phyloP scores from a whole-genome alignment of 2,888 invertebrate species.

The Scaptomyza polygonia region DNA sequence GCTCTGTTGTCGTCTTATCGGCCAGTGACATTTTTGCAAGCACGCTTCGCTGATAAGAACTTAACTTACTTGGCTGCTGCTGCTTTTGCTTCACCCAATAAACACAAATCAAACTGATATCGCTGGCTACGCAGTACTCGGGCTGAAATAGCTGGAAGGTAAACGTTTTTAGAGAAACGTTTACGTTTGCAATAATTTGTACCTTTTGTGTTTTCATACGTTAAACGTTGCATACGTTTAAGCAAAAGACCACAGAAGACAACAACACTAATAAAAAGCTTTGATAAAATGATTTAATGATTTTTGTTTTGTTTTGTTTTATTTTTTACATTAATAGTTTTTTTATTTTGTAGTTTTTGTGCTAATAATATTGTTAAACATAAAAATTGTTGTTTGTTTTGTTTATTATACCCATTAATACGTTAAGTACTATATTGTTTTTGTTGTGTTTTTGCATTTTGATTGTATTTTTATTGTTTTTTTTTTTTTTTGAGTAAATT shows the following conservation, averaged over 20 bases:
- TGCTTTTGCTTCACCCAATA: conserved; percentile 30
- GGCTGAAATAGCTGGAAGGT: conserved; percentile 46
- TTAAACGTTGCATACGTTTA: conserved; percentile 13
- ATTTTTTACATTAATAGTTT: conserved; percentile 81
- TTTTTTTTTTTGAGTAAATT: conserved; percentile 59
- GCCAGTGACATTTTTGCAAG: conserved; percentile 54
- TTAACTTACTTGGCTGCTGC: conserved; percentile 28
- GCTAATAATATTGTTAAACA: conserved; percentile 78
- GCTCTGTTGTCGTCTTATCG: conserved; percentile 35
- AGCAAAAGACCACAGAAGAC: not conserved
- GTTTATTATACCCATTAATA: conserved; percentile 64
- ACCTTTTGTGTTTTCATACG: conserved; percentile 17
- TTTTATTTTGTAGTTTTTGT: conserved; percentile 77
- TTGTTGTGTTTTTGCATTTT: conserved; percentile 56
- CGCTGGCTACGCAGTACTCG: conserved; percentile 9
- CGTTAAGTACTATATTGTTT: conserved; percentile 53
- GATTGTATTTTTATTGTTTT: conserved; percentile 58
- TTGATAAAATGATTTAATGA: conserved; percentile 28
- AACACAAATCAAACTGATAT: conserved; percentile 59
- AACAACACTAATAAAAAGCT: conserved; percentile 3
- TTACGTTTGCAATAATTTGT: not conserved
- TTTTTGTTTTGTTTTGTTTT: conserved; percentile 40
- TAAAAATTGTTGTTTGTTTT: conserved; percentile 53
- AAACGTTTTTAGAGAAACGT: conserved; percentile 39
- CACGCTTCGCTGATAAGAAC: conserved; percentile 39